These are phyloP conservation scores for Craniophora ligustri DNA, from an alignment of 2,888 invertebrate species.

Conservation along the genomic window DNA sequence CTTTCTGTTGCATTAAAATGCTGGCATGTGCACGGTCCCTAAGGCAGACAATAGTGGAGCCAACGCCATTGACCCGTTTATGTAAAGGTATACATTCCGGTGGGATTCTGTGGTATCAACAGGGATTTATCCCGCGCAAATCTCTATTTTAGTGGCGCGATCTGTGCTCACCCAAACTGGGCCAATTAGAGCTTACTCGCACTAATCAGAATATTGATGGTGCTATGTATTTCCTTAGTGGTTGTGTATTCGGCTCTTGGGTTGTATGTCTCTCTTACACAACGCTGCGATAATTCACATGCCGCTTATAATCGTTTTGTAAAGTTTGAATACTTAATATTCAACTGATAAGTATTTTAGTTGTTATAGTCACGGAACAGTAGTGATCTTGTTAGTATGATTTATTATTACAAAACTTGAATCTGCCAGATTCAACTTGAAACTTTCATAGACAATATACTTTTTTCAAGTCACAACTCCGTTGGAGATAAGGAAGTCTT, in stretches of 20 bases:
- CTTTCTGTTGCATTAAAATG: conserved; percentile 45
- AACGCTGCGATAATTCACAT: conserved; percentile 20
- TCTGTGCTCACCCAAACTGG: conserved; percentile 77
- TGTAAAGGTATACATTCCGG: conserved; percentile 75
- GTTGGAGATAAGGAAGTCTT: too few relatives aligned
- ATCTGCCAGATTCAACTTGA: too few relatives aligned
- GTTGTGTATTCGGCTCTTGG: conserved; percentile 29
- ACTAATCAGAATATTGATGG: conserved; percentile 75
- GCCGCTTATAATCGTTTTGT: conserved; percentile 28
- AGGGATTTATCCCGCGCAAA: conserved; percentile 81
- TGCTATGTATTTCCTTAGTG: conserved; percentile 37
- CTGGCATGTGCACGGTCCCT: conserved; percentile 44
- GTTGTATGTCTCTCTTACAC: conserved; percentile 33
- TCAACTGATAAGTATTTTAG: conserved; percentile 5
- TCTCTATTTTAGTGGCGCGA: conserved; percentile 84
- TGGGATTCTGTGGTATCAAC: conserved; percentile 78
- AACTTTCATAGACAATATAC: neutral
- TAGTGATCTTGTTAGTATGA: neutral
- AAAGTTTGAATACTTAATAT: conserved; percentile 19
- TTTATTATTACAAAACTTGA: neutral
- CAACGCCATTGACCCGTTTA: conserved; percentile 69
- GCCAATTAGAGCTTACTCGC: conserved; percentile 84
- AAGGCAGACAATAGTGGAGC: conserved; percentile 42
- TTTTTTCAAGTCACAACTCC: too few relatives aligned
- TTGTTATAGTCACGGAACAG: too few relatives aligned